Base-by-base conservation (phyloP, 2,888 invertebrate species). In the Patella depressa region DNA sequence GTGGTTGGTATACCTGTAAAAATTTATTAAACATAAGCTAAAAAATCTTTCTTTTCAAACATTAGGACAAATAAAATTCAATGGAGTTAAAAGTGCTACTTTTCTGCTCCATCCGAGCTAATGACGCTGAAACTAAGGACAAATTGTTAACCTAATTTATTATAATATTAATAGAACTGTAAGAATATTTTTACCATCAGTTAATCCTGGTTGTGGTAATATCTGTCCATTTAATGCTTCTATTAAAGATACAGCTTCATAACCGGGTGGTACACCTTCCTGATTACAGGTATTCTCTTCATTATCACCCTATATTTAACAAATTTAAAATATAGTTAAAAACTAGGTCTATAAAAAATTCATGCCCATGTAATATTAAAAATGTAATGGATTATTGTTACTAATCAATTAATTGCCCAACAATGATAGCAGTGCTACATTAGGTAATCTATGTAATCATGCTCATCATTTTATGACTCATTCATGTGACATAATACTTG, bases 141-240 rank as follows among this genome's bases (percentile, higher is more conserved):
- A 53, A 14, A 71, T 75, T n/a, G 17, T n/a, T 24, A 72, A 53
- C 72, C 72, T 72, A 15, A 17, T 54, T n/a, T 15, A 74, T 29
- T 71, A 71, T 53, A 75, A 75, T n/a, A 57, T 54, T 59, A 72
- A 53, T 72, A 53, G 4, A 29, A 29, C n/a, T 53, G 34, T 45
- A 9, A 45, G 45, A 45, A 65, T 14, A 69, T 15, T 69, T 78
- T 59, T 72, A 88, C 88, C 85, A 79, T 88, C 87, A 82, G 81
- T 87, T 19, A 84, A 83, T 76, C 84, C 85, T 45, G 84, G 83
- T 19, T 86, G 86, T n/a, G 88, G 85, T 19, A 85, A 83, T 57
- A 88, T 95, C 11, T 97, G 98, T 0, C 98, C 98, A 93, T 98
- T 98, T 76, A 98, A 93, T 4, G 98, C 98, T 93, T 98, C 98